Evolutionary conservation across 2,797 vertebrate species (phyloP).

Genomic region (Valencia hispanica): DNA sequence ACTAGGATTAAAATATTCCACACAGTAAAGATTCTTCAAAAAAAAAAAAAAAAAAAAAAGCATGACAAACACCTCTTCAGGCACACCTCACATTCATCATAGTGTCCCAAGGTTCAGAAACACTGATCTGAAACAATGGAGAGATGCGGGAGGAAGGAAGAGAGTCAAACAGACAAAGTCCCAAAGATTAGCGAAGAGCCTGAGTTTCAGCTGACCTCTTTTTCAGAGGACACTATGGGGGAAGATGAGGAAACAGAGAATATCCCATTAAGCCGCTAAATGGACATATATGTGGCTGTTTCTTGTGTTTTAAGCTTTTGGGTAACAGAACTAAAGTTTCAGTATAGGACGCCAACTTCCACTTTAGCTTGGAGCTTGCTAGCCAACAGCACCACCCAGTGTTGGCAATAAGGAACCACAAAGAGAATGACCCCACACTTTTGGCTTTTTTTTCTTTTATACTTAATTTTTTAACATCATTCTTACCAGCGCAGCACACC

Average conservation of each 20-base stretch:
- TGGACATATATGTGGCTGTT: no score
- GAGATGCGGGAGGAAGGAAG: constrained; percentile 5
- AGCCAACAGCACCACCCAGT: constrained; percentile 68
- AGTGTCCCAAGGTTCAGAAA: not conserved
- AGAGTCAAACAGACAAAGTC: not conserved
- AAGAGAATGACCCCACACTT: not conserved
- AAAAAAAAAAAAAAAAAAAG: not conserved
- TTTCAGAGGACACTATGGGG: not conserved
- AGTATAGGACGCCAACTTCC: not conserved
- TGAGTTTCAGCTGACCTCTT: not conserved
- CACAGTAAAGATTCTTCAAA: not conserved
- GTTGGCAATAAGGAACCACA: constrained; percentile 23
- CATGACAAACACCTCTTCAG: not conserved
- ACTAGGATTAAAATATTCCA: no score
- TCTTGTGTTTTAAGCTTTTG: not conserved
- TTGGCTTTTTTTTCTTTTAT: not conserved
- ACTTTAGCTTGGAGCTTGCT: not conserved
- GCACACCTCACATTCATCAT: not conserved
- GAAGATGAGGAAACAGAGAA: not conserved
- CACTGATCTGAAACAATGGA: constrained; percentile 1
- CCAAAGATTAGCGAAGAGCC: not conserved
- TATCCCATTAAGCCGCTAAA: not conserved
- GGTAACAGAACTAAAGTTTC: not conserved
- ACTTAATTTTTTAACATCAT: no score
- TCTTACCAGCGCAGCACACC: not conserved